Evolutionary conservation across 2,797 vertebrate species (phyloP).

Genomic region (Sphaeramia orbicularis): DNA sequence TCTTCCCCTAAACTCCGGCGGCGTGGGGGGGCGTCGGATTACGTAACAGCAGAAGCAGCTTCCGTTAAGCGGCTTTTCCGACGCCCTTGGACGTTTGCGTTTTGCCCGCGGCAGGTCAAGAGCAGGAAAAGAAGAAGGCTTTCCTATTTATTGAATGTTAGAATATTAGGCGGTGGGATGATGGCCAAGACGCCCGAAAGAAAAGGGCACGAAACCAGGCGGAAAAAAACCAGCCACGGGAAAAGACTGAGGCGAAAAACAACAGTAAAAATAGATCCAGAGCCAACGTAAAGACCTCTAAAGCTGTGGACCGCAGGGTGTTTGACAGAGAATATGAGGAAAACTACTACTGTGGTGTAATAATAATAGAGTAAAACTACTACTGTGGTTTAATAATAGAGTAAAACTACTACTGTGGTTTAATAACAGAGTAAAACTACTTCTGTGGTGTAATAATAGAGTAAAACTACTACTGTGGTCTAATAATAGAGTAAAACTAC

Average conservation of each 20-base stretch:
- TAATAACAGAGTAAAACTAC: too few species aligned
- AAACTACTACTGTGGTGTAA: too few species aligned
- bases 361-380: too few species aligned
- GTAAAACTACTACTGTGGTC: too few species aligned
- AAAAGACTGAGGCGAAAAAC: constrained; percentile 43
- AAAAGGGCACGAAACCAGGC: constrained; percentile 73
- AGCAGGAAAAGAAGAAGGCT: constrained; percentile 60
- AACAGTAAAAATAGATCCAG: too few species aligned
- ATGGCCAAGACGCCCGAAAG: constrained; percentile 66
- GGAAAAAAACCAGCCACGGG: constrained; percentile 35
- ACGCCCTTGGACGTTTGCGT: constrained; percentile 73
- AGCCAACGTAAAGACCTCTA: too few species aligned
- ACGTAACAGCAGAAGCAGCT: constrained; percentile 68
- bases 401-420: too few species aligned
- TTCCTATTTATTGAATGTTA: constrained; percentile 67
- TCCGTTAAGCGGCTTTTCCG: constrained; percentile 77
- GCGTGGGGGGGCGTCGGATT: constrained; percentile 53
- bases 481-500: too few species aligned
- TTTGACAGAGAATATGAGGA: too few species aligned
- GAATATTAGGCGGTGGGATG: constrained; percentile 74
- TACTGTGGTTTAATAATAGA: too few species aligned
- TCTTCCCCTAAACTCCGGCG: constrained; percentile 36
- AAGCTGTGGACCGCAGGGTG: too few species aligned
- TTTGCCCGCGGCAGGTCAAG: constrained; percentile 76
- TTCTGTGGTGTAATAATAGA: too few species aligned